These are phyloP conservation scores for Labeo catla DNA, from an alignment of 2,113 vertebrate species.

Conservation along the genomic window DNA sequence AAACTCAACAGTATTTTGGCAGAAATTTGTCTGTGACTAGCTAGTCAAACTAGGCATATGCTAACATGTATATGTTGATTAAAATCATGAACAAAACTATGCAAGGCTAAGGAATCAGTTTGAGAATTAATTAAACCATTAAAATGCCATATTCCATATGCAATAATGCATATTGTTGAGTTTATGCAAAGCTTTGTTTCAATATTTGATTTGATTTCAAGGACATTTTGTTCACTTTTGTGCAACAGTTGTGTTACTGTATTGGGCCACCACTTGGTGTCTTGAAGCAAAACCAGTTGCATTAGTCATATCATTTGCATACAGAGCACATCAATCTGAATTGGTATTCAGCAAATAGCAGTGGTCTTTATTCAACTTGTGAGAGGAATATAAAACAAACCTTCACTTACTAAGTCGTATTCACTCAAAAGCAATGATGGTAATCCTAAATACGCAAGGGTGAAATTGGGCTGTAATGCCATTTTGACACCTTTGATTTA, in stretches of 20 bases:
- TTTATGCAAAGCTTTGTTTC: background rate
- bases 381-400: background rate
- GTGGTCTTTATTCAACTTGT: background rate
- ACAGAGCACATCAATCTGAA: background rate
- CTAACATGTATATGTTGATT: background rate
- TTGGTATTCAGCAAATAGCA: conserved; percentile 11
- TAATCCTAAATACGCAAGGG: background rate
- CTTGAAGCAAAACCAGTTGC: background rate
- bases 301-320: background rate
- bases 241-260: no score
- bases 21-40: background rate
- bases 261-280: background rate
- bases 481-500: background rate
- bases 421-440: background rate
- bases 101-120: background rate
- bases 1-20: background rate
- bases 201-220: background rate
- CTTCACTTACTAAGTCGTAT: background rate
- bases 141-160: background rate
- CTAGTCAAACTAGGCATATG: background rate
- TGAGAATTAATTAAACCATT: background rate
- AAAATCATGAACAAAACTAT: background rate
- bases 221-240: background rate
- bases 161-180: background rate
- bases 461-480: background rate